These are phyloP conservation scores for Danio aesculapii DNA, from an alignment of 2,797 vertebrate genomes.

Conservation along the genomic window DNA sequence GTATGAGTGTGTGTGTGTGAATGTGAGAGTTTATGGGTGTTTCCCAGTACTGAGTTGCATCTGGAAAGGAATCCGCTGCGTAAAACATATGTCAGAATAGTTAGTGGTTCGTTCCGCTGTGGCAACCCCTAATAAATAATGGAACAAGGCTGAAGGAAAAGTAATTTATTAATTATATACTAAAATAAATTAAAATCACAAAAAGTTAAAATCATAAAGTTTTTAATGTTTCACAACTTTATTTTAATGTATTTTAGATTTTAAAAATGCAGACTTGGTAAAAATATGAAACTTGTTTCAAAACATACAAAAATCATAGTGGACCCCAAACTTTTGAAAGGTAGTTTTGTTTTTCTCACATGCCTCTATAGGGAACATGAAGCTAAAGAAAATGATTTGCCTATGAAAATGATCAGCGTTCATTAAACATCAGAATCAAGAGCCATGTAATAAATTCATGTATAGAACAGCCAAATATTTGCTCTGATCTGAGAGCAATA, in stretches of 20 bases:
- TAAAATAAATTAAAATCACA: background rate
- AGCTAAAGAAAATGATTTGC: background rate
- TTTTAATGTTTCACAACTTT: background rate
- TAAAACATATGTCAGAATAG: too few relatives aligned
- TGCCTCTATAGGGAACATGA: background rate
- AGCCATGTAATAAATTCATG: background rate
- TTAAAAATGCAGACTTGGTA: background rate
- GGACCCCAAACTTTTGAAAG: background rate
- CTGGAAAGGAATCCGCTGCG: too few relatives aligned
- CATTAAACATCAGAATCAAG: background rate
- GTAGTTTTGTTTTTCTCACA: background rate
- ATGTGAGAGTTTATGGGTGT: too few relatives aligned
- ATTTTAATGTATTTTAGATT: background rate
- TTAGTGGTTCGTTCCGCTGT: too few relatives aligned
- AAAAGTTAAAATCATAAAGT: too few relatives aligned
- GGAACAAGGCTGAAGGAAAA: too few relatives aligned
- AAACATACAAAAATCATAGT: background rate
- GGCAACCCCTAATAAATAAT: too few relatives aligned
- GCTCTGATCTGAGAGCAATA: background rate
- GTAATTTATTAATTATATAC: background rate
- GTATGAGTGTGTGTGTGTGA: too few relatives aligned
- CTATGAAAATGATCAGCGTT: background rate
- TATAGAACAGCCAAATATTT: background rate
- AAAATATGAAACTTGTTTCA: background rate
- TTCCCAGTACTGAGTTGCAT: too few relatives aligned